Percentiles rank a stretch among this genome's conserved stretches.
These are phyloP conservation scores for Amphipoea oculea DNA, from an alignment of 2,888 invertebrate genomes.

Conservation along the genomic window DNA sequence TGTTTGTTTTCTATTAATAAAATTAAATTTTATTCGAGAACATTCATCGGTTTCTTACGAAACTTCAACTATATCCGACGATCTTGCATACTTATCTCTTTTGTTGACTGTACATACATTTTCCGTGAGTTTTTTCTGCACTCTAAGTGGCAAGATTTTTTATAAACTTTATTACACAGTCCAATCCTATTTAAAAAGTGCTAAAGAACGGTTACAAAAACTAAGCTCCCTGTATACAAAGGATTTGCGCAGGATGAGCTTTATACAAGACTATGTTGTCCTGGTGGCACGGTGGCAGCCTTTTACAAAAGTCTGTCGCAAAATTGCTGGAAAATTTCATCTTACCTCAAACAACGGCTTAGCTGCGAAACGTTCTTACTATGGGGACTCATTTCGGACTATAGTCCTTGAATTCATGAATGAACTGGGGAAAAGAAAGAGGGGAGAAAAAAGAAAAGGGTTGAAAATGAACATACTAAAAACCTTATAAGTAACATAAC, in stretches of 20 bases:
- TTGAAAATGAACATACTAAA: not conserved
- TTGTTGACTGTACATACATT: not conserved
- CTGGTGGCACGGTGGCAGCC: conserved; percentile 57
- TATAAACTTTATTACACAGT: not conserved
- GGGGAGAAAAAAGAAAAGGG: conserved; percentile 1
- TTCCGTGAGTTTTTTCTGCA: not conserved
- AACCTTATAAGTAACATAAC: not conserved
- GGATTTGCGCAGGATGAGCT: conserved; percentile 68
- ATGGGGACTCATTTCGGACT: conserved; percentile 26
- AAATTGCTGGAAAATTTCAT: conserved; percentile 75
- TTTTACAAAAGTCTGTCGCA: conserved; percentile 58
- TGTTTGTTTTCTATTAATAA: too few species aligned
- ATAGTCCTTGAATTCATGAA: conserved; percentile 31
- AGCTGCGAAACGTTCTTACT: conserved; percentile 30
- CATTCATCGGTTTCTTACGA: too few species aligned
- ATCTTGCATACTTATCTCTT: too few species aligned
- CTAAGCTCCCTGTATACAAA: conserved; percentile 33
- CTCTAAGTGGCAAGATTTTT: not conserved
- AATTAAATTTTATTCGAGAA: too few species aligned
- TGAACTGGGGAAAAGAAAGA: conserved; percentile 1
- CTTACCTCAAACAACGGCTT: conserved; percentile 65
- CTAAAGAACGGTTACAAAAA: conserved; percentile 36
- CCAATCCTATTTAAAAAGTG: conserved; percentile 12
- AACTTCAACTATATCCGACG: too few species aligned
- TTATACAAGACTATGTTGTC: conserved; percentile 69